Evolutionary conservation across 2,113 vertebrate genomes (phyloP).

Genomic region (Psilopogon haemacephalus): DNA sequence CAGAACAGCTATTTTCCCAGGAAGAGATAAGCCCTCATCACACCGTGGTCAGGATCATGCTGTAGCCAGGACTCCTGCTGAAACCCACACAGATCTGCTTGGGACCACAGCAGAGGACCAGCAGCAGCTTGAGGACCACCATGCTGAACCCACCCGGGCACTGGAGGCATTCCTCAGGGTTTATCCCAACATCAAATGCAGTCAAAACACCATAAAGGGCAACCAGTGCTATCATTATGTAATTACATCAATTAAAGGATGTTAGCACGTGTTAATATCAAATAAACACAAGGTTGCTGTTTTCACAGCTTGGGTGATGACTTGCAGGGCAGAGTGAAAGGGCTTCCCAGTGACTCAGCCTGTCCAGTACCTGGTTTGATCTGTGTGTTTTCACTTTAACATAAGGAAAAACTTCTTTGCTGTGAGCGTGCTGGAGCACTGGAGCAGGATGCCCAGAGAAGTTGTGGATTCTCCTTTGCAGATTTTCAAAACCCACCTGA

Average conservation of each 20-base stretch:
- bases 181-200: background rate
- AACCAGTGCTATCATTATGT: background rate
- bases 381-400: too few relatives aligned
- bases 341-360: background rate
- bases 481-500: too few relatives aligned
- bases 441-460: too few relatives aligned
- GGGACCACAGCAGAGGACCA: rapidly evolving
- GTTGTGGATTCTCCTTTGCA: too few relatives aligned
- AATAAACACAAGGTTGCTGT: background rate
- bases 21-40: background rate
- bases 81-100: rapidly evolving
- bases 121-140: background rate
- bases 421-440: too few relatives aligned
- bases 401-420: too few relatives aligned
- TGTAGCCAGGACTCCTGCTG: background rate
- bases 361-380: background rate
- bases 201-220: background rate
- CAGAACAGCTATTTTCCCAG: background rate
- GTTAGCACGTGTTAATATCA: background rate
- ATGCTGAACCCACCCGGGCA: rapidly evolving
- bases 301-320: background rate
- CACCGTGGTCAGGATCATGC: background rate
- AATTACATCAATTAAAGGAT: background rate
- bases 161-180: background rate
- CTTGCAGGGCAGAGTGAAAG: background rate